Evolutionary conservation across 2,888 invertebrate genomes (phyloP).

Genomic region (Phasia obesa): DNA sequence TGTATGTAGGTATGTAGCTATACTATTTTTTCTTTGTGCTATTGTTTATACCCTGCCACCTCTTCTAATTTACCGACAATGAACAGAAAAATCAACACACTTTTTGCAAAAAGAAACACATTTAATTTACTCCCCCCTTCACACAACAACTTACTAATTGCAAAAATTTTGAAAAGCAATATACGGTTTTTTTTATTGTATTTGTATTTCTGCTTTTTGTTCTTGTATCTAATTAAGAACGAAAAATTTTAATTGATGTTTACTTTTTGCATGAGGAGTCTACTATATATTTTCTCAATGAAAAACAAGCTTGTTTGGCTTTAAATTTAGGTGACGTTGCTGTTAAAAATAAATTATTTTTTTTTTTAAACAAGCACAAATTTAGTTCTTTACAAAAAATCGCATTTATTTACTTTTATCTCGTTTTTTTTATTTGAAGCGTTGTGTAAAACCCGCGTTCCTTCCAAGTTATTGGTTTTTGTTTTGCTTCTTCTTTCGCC

Average conservation of each 20-base stretch:
- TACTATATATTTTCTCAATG: slow-evolving; percentile 37
- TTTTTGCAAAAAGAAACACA: no score
- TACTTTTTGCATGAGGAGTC: slow-evolving; percentile 30
- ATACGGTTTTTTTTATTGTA: no score
- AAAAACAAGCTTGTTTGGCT: slow-evolving; percentile 42
- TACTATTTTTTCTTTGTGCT: no score
- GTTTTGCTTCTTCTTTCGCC: slow-evolving; percentile 54
- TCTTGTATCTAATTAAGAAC: slow-evolving; percentile 54
- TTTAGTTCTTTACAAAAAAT: slow-evolving; percentile 26
- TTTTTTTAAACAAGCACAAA: background rate
- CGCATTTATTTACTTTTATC: slow-evolving; percentile 47
- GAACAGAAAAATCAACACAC: no score
- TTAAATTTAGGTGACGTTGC: slow-evolving; percentile 44
- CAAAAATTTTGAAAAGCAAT: no score
- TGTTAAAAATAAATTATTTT: slow-evolving; percentile 55
- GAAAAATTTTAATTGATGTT: slow-evolving; percentile 19
- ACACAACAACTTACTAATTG: no score
- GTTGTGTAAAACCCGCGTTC: slow-evolving; percentile 56
- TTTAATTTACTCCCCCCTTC: no score
- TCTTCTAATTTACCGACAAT: no score
- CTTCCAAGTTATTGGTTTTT: slow-evolving; percentile 60
- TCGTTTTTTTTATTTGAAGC: slow-evolving; percentile 19
- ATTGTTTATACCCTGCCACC: no score
- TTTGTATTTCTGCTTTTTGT: no score
- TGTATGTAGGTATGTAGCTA: no score